phyloP scores from a whole-genome alignment of 2,888 invertebrate species.

The Drosophila cognata region DNA sequence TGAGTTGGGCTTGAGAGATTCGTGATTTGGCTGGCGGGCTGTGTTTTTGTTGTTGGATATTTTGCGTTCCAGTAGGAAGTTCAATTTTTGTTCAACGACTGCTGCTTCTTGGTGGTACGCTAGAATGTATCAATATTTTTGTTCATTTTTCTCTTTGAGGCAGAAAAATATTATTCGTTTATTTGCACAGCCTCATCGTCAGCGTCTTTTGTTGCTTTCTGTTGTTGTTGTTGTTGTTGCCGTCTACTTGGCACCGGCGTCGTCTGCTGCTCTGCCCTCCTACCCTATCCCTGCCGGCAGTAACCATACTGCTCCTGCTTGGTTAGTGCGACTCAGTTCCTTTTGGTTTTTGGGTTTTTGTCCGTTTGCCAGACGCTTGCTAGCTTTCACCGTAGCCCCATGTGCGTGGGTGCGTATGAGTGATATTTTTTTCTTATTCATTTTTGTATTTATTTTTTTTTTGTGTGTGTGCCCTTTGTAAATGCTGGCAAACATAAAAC shows the following conservation, averaged over 20 bases:
- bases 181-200: constrained; percentile 57
- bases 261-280: constrained; percentile 28
- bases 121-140: constrained; percentile 4
- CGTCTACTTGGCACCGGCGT: constrained; percentile 71
- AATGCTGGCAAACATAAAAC: constrained; percentile 79
- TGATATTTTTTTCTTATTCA: constrained; percentile 62
- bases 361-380: constrained; percentile 54
- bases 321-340: constrained; percentile 49
- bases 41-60: constrained; percentile 25
- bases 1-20: constrained; percentile 43
- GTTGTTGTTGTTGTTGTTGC: constrained; percentile 31
- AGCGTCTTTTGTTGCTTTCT: constrained; percentile 19
- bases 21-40: constrained; percentile 38
- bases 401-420: constrained; percentile 80
- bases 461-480: constrained; percentile 59
- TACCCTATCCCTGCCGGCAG: not conserved
- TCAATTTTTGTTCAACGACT: constrained; percentile 8
- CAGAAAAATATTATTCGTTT: constrained; percentile 74
- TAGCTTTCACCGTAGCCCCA: constrained; percentile 36
- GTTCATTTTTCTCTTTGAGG: constrained; percentile 49
- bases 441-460: constrained; percentile 24
- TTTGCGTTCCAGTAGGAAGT: constrained; percentile 20
- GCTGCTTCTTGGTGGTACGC: constrained; percentile 16
- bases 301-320: constrained; percentile 22
- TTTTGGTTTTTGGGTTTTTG: constrained; percentile 44